These are phyloP conservation scores for Eubasilissa regina DNA, from an alignment of 1,140 invertebrate species.

Conservation along the genomic window DNA sequence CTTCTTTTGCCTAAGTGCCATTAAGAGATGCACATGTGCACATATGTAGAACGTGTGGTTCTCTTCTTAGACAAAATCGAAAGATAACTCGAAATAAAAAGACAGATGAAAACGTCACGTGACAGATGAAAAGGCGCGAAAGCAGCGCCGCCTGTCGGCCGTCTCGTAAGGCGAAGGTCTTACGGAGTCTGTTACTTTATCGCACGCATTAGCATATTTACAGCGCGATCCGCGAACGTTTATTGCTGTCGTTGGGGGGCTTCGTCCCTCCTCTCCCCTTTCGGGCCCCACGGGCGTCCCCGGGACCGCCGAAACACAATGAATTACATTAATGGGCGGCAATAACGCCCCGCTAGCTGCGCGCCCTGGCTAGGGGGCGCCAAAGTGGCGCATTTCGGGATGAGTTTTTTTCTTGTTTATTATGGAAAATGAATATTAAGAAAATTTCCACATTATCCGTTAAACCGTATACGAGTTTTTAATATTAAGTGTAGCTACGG, in stretches of 20 bases:
- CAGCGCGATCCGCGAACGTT: slow-evolving; percentile 60
- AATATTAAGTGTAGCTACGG: too few relatives aligned
- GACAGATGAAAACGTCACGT: slow-evolving; percentile 34
- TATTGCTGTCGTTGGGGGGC: slow-evolving; percentile 59
- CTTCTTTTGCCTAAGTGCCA: too few relatives aligned
- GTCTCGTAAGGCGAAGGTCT: slow-evolving; percentile 26
- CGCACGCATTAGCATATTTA: slow-evolving; percentile 61
- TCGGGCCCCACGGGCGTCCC: slow-evolving; percentile 35
- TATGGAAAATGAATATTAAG: neutral
- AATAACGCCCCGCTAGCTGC: slow-evolving; percentile 57
- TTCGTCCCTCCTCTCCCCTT: slow-evolving; percentile 23
- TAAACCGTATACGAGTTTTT: too few relatives aligned
- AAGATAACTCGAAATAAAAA: too few relatives aligned
- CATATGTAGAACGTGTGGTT: too few relatives aligned
- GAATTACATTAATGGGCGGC: slow-evolving; percentile 61
- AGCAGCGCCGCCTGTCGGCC: slow-evolving; percentile 24
- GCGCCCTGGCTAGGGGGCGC: slow-evolving; percentile 42
- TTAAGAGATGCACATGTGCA: too few relatives aligned
- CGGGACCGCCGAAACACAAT: slow-evolving; percentile 60
- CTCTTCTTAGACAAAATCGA: too few relatives aligned
- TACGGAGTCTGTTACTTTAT: slow-evolving; percentile 54
- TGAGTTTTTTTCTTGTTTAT: neutral
- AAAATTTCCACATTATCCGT: too few relatives aligned
- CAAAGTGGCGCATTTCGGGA: slow-evolving; percentile 18
- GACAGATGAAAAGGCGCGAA: slow-evolving; percentile 28